Evolutionary conservation across 1,140 invertebrate species (phyloP), one percentile per base, ranked within the genome.

Genomic region (Brachionus angularis): DNA sequence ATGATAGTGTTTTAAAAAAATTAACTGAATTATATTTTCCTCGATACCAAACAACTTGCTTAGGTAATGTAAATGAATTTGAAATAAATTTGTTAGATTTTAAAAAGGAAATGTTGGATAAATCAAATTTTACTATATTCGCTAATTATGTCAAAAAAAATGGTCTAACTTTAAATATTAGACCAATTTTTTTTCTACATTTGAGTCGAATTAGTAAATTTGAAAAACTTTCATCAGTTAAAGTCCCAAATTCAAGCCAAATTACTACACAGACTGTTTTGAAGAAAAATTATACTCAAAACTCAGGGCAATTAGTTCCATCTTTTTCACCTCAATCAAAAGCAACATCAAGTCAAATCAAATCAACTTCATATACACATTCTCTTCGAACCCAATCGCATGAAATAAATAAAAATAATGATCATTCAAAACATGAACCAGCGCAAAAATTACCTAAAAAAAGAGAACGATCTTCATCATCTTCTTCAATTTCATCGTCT

Each of bases 101-200:
- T 47, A 67, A 67, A 67, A 67, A 67, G 5, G 39, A 67, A 42
- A 5, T 67, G 14, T 27, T 67, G 21, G 33, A 31, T 18, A 3
- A 18, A n/a, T 4, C 8, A 5, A 67, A 46, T 31, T 67, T 67
- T 67, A 34, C 14, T 10, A 34, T 10, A 31, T 23, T 67, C 2
- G 33, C 42, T 27, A 10, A 18, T 1, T 67, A 67, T 67, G 27
- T 67, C 12, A 42, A 67, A 14, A 36, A 44, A 21, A 18, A 67
- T 25, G 62, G 62, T 23, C 27, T 67, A 47, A 67, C 27, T 12
- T 36, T 42, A 23, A 44, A 50, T 18, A 21, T 34, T 31, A 67
- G 47, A 34, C 62, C 62, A 1, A 47, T 67, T 18, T 47, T 67
- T 49, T 67, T 36, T 47, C 62, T 67, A 10, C 62, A 67, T 27